These are phyloP conservation scores for Botia almorhae DNA, from an alignment of 2,797 vertebrate genomes.

Conservation along the genomic window DNA sequence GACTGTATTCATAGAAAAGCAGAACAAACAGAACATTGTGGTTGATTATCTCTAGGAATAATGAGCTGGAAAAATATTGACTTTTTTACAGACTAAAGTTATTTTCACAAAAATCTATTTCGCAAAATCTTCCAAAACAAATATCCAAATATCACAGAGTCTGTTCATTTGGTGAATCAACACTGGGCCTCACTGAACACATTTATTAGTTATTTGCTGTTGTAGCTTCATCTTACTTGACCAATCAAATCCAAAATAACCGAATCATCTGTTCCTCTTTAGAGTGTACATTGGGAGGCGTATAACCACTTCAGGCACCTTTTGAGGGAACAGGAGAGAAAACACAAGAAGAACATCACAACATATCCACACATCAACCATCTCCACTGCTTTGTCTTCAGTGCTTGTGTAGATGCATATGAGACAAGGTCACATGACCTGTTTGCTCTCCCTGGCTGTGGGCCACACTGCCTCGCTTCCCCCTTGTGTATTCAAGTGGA, in stretches of 20 bases:
- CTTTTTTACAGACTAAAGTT: too few species aligned
- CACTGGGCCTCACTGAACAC: not conserved
- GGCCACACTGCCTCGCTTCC: constrained; percentile 35
- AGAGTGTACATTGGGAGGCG: constrained; percentile 94
- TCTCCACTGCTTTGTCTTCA: constrained; percentile 62
- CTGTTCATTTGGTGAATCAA: not conserved
- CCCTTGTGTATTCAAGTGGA: constrained; percentile 59
- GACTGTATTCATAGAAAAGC: not conserved
- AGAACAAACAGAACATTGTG: not conserved
- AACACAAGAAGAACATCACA: constrained; percentile 35
- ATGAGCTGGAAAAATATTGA: constrained; percentile 8
- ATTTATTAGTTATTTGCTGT: not conserved
- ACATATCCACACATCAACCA: constrained; percentile 28
- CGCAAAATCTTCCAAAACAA: too few species aligned
- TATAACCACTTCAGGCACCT: constrained; percentile 83
- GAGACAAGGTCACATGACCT: constrained; percentile 56
- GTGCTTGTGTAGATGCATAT: constrained; percentile 63
- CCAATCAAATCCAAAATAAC: too few species aligned
- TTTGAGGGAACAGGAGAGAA: constrained; percentile 69
- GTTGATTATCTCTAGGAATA: constrained; percentile 5
- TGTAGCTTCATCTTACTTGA: too few species aligned
- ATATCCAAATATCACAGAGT: not conserved
- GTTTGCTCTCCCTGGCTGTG: constrained; percentile 42
- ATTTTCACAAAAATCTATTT: too few species aligned
- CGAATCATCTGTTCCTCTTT: not conserved